Evolutionary conservation across 35 echinoderm and acorn worm genomes (phyloP), one percentile per base, ranked within the genome.

Genomic region (Ophioderma brevispina): DNA sequence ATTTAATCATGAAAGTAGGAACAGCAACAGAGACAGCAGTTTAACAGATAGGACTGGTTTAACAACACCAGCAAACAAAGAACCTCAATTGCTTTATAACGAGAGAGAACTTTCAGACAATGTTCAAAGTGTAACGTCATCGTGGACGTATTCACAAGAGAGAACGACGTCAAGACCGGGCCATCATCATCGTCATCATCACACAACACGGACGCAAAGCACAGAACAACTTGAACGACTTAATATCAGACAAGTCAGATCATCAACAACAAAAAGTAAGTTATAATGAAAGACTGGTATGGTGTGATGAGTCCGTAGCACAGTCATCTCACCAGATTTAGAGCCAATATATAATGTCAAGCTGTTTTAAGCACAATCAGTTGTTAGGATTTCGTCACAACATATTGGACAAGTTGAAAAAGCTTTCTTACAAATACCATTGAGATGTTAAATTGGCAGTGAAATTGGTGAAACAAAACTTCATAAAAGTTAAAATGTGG

Each of bases 131-230:
- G 59, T 30, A 18, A 70, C 59, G 15, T 30, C 59, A 4, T 70
- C 59, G n/a, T 70, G 59, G 59, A 1, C 2, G 23, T n/a, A n/a
- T n/a, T n/a, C n/a, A n/a, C n/a, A n/a, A n/a, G n/a, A n/a, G n/a
- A n/a, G 23, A 15, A 18, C 17, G 59, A 70, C 41, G 41, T 11
- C 46, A 52, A 52, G 46, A 52, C 59, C 17, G 28, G n/a, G 3
- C 10, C 59, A 70, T 70, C 59, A 70, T 70, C 59, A 70, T 70
- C 59, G 59, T 30, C 59, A 70, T 70, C 59, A 70, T 70, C 59
- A 70, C 28, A 70, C 59, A 1, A 15, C 59, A 70, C 59, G 28
- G 23, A 70, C 59, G 6, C 59, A 70, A 25, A 70, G 59, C 23
- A 13, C 59, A 70, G 59, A 70, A 70, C 59, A 70, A 6, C n/a